Evolutionary conservation across 2,113 vertebrate species (phyloP).

Genomic region (Cyanoliseus patagonus): DNA sequence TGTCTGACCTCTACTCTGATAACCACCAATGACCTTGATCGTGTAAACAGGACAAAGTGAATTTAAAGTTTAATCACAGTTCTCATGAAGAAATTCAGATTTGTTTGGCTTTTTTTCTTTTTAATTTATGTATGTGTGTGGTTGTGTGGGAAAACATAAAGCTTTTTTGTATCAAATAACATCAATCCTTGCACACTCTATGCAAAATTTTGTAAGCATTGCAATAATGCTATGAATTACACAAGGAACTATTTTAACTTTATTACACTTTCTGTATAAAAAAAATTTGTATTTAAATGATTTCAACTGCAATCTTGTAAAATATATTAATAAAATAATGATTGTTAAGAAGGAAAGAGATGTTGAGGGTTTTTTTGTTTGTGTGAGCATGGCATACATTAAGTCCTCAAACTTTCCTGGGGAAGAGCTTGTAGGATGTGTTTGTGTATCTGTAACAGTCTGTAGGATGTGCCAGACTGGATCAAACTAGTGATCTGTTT

Average conservation of each 20-base stretch:
- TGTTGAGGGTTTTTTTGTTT: not conserved
- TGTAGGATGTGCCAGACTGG: not conserved
- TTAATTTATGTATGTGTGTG: slow-evolving; percentile 69
- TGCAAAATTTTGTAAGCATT: slow-evolving; percentile 93
- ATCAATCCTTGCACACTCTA: slow-evolving; percentile 90
- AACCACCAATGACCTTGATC: slow-evolving; percentile 40
- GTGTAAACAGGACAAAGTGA: slow-evolving; percentile 44
- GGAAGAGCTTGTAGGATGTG: not conserved
- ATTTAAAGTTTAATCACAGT: slow-evolving; percentile 29
- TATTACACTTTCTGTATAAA: slow-evolving; percentile 92
- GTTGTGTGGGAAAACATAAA: slow-evolving; percentile 69
- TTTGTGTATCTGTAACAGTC: not conserved
- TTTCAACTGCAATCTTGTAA: slow-evolving; percentile 90
- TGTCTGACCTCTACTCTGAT: slow-evolving; percentile 47
- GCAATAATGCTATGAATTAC: slow-evolving; percentile 87
- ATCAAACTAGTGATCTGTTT: not conserved
- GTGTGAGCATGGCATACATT: not conserved
- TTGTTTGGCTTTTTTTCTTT: slow-evolving; percentile 60
- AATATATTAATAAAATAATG: slow-evolving; percentile 93
- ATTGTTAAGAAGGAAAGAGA: slow-evolving; percentile 77
- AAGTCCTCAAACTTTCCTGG: not conserved
- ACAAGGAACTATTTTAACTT: slow-evolving; percentile 90
- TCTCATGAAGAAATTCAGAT: slow-evolving; percentile 50
- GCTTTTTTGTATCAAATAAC: slow-evolving; percentile 78
- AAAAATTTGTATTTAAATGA: slow-evolving; percentile 93